Evolutionary conservation across 1,140 invertebrate genomes (phyloP), one percentile per base, ranked within the genome.

Genomic region (Neodiprion lecontei): DNA sequence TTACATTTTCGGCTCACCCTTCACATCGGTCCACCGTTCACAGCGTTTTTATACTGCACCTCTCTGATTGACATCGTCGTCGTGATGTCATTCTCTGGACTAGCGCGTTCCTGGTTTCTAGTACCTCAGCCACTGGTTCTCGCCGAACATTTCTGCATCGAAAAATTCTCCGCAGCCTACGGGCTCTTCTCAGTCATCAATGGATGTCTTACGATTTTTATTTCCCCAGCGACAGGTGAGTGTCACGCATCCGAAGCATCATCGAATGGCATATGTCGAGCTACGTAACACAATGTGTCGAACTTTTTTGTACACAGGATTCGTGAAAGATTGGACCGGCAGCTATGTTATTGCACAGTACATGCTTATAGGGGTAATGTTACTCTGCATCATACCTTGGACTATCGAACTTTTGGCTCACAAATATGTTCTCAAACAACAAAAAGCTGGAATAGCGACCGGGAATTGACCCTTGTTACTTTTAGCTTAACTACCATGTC

Each of bases 131-230:
- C 86, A n/a, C 75, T 89, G 50, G 86, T 86, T 9, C 81, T 89
- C 9, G 86, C 88, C 0, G 88, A 89, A 79, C 82, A 87, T 70
- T 79, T 86, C 47, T 80, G 76, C 47, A 79, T 88, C 69, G 86
- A 89, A 50, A 86, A 87, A 76, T 86, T 87, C 75, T 84, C 88
- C 28, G 87, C 87, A 7, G 88, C 86, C 9, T 88, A 88, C 72
- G 87, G 88, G 1, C 80, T 89, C 69, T 86, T 79, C 72, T 81
- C 86, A 0, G 80, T 88, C 40, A 85, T 89, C 17, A 86, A 79
- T 71, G 88, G 88, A 17, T 50, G 85, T 23, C 85, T 85, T 10
- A 85, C 84, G 0, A 82, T 87, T 1, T 47, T 87, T 17, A 82
- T 86, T 65, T 87, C 86, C 65, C 86, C 88, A n/a, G 75, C 88